These are phyloP conservation scores for Graphium colonna DNA, from an alignment of 2,888 invertebrate species.

Conservation along the genomic window DNA sequence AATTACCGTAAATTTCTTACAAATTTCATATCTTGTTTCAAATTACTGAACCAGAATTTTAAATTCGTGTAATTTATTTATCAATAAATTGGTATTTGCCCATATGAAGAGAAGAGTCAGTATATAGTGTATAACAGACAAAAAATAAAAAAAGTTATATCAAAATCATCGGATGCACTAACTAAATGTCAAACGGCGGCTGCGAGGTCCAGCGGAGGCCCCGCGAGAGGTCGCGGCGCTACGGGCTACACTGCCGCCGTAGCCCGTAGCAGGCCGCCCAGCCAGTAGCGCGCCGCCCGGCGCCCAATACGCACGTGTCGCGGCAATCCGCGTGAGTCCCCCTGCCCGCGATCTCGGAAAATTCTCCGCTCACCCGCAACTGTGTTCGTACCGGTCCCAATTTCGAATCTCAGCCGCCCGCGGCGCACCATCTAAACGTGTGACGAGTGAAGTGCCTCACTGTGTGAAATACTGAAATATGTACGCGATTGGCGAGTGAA, in stretches of 20 bases:
- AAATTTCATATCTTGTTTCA: too few relatives aligned
- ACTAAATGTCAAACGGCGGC: too few relatives aligned
- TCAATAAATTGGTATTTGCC: too few relatives aligned
- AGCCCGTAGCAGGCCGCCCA: constrained; percentile 13
- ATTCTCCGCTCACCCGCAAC: constrained; percentile 20
- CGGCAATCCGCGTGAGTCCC: constrained; percentile 14
- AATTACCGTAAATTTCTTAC: too few relatives aligned
- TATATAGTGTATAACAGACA: too few relatives aligned
- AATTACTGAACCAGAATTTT: too few relatives aligned
- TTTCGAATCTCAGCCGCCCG: constrained; percentile 6
- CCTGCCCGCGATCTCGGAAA: constrained; percentile 19
- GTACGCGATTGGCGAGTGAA: constrained; percentile 50
- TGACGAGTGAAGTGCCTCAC: constrained; percentile 16
- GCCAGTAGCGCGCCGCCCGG: constrained; percentile 58
- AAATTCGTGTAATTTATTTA: too few relatives aligned
- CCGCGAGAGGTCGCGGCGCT: background rate
- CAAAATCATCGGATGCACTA: too few relatives aligned
- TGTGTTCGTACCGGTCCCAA: background rate
- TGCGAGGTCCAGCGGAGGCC: too few relatives aligned
- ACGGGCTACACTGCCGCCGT: too few relatives aligned
- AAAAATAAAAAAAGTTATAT: too few relatives aligned
- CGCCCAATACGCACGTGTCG: constrained; percentile 36
- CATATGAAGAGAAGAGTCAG: too few relatives aligned
- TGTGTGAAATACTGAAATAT: constrained; percentile 25
- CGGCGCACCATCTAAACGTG: constrained; percentile 15